These are phyloP conservation scores for Megaptera novaeangliae DNA, from an alignment of 2,113 vertebrate species.

Conservation along the genomic window DNA sequence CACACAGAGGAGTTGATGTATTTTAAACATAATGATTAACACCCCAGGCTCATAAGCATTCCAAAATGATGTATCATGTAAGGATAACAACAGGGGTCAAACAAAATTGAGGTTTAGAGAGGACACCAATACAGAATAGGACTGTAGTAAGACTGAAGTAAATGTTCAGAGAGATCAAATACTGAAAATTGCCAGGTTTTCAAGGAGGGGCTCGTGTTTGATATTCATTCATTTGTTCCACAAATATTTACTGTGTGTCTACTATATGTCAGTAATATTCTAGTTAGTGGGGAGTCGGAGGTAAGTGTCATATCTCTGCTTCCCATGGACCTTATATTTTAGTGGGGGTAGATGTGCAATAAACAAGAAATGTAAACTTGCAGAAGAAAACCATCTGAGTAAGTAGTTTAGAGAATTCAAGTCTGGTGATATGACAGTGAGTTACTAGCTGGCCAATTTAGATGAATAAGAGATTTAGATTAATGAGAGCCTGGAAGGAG, in stretches of 20 bases:
- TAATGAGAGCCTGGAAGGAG: not conserved
- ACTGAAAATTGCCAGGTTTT: not conserved
- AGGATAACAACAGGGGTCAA: not conserved
- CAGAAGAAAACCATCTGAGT: not conserved
- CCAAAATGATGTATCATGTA: not conserved
- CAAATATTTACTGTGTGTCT: not conserved
- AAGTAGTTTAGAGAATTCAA: not conserved
- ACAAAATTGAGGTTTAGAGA: not conserved
- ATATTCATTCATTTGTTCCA: not conserved
- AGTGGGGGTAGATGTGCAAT: not conserved
- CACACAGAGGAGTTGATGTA: not conserved
- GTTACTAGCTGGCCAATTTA: not conserved
- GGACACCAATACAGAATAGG: not conserved
- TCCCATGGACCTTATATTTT: not conserved
- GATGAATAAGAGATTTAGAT: not conserved
- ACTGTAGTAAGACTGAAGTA: not conserved
- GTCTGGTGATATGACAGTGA: not conserved
- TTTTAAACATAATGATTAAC: not conserved
- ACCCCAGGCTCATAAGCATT: not conserved
- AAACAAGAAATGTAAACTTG: not conserved
- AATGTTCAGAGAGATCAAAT: not conserved
- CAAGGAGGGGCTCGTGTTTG: not conserved
- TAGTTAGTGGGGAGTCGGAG: not conserved
- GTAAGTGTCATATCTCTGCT: not conserved
- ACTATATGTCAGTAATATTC: not conserved